Base-by-base conservation (phyloP, 2,888 invertebrate genomes). In the Lasioglossum morio region DNA sequence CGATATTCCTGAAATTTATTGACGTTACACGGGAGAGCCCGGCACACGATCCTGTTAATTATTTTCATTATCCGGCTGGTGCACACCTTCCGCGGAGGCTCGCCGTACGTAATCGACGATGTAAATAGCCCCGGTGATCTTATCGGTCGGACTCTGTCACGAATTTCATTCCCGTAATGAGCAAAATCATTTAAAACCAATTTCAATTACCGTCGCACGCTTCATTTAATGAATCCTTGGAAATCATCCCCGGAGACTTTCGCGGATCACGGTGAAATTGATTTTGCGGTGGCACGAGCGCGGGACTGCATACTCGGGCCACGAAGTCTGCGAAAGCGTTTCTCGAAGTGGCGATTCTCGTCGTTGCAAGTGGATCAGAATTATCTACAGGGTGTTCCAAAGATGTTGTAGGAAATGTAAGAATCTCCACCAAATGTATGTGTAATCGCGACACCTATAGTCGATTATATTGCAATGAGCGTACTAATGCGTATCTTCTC, bases 31-130 rank as follows among this genome's bases (percentile, higher is more conserved):
- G 53, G n/a, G 23, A 53, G 23, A 53, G 8, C 23, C 69, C 23
- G 16, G 2, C 48, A 2, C 72, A n/a, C n/a, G 74, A 84, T 80
- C 60, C 80, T 12, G 72, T 84, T 80, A 80, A 84, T 86, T 48
- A 80, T 84, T 80, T 30, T 19, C 37, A 40, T 37, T 74, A 48
- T 73, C 37, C 72, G 40, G 14, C 43, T 60, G 60, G 30, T 8
- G 66, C 66, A 30, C 66, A 34, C 34, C 34, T 66, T 34, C 34
- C 66, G 34, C 66, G 14, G 14, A 19, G 7, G 34, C 66, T 34
- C 66, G 19, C 66, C n/a, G 23, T 34, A 40, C 83, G 34, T 57
- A 77, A 84, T 84, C 82, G 40, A 70, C 77, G 34, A 5, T 2
- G 4, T 57, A 66, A 74, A 57, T 34, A 53, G 72, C 77, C 19